Base-by-base conservation (phyloP, 1,140 invertebrate genomes). In the Drosophila pectinifera region DNA sequence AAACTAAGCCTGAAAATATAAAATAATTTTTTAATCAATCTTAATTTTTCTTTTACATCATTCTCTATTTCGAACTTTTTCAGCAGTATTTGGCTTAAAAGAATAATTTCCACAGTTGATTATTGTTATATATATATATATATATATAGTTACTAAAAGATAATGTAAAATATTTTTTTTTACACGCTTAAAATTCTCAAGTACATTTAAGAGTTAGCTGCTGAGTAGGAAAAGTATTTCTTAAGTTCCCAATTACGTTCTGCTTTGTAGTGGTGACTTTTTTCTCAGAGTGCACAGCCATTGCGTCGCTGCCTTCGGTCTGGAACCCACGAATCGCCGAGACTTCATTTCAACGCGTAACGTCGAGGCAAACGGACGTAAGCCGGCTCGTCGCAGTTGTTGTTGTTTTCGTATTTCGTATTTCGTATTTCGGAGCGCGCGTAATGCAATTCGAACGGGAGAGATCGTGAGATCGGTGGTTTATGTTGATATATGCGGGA, bases 351-450 rank as follows among this genome's bases (percentile, higher is more conserved):
- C 39, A 43, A 48, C 43, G 56, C 42, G 59, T 41, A 83, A 51
- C 80, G 61, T 49, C 59, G 63, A 83, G 24, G 69, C 46, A 38
- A 45, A 36, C 80, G 70, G 46, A 83, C 80, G 78, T 59, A 53
- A 36, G 76, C 55, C 72, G 48, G 54, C 34, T 61, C 48, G 77
- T 62, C 62, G 62, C 31, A 39, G 43, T 64, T 41, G 38, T 51
- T 51, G 46, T 65, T 48, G 26, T 28, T 51, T 24, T 45, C 63
- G 41, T 38, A 14, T 34, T 42, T 45, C 63, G 41, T 38, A 14
- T 34, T 42, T 68, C 64, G 59, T 42, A 42, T 18, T 34, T 49
- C 20, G 26, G 72, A 41, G 45, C 36, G 48, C 62, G 53, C 59
- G 49, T 51, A 56, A 42, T 62, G 45, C 69, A 45, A 57, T 20